Percentiles rank a stretch among this genome's conserved stretches.
These are phyloP conservation scores for Wiebesia pumilae DNA, from an alignment of 1,140 invertebrate species.

Conservation along the genomic window DNA sequence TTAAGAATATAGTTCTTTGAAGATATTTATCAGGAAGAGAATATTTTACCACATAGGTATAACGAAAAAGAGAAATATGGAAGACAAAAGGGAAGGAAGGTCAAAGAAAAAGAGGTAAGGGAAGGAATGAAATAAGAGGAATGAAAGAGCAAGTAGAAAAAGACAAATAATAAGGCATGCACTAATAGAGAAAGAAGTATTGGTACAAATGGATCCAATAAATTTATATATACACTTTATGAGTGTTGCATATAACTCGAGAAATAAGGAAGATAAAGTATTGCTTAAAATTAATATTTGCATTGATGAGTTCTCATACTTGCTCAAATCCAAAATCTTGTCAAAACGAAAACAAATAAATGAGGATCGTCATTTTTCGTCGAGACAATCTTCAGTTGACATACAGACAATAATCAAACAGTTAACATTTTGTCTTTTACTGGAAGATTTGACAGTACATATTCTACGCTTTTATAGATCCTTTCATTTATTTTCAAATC, in stretches of 20 bases:
- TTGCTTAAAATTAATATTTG: no score
- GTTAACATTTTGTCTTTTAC: no score
- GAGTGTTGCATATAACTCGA: background rate
- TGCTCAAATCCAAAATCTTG: no score
- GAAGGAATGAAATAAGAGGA: constrained; percentile 2
- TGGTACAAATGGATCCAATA: constrained; percentile 41
- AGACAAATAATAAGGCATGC: background rate
- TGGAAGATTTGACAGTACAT: no score
- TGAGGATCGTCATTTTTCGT: no score
- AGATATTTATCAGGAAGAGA: constrained; percentile 24
- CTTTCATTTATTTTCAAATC: no score
- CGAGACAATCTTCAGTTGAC: no score
- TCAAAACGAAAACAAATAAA: no score
- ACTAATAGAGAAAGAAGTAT: background rate
- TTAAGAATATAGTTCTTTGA: constrained; percentile 4
- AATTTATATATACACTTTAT: constrained; percentile 18
- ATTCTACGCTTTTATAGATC: no score
- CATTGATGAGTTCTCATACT: no score
- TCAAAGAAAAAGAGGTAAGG: background rate
- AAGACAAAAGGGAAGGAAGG: background rate
- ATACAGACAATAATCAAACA: no score
- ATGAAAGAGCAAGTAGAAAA: constrained; percentile 13
- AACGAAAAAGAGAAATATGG: background rate
- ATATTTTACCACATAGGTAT: background rate
- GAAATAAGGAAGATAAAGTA: no score